These are phyloP conservation scores for Pediacus dermestoides DNA, from an alignment of 2,888 invertebrate species.

Conservation along the genomic window DNA sequence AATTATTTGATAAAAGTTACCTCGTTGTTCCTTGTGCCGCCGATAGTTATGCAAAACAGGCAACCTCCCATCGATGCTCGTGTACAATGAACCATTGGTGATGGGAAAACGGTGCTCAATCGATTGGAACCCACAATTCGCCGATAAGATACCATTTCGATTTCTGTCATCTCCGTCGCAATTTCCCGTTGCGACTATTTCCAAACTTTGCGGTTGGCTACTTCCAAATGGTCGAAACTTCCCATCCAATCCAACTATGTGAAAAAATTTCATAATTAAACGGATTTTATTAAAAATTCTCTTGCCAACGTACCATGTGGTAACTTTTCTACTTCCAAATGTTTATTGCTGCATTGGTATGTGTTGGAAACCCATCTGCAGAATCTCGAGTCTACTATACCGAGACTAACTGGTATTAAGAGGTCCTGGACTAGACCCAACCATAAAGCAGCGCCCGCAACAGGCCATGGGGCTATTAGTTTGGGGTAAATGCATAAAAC, in stretches of 20 bases:
- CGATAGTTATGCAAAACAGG: conserved; percentile 54
- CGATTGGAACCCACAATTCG: conserved; percentile 43
- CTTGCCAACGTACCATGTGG: conserved; percentile 47
- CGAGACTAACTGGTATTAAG: conserved; percentile 56
- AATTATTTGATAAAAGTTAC: too few relatives aligned
- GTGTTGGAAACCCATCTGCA: conserved; percentile 55
- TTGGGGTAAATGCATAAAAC: conserved; percentile 53
- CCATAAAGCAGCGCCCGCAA: conserved; percentile 56
- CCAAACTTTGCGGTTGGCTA: conserved; percentile 47
- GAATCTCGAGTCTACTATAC: conserved; percentile 57
- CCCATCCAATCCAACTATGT: conserved; percentile 56
- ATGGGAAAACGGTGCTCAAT: conserved; percentile 57
- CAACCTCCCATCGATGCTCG: conserved; percentile 52
- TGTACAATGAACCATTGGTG: conserved; percentile 58
- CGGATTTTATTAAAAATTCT: not conserved
- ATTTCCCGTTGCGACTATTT: conserved; percentile 36
- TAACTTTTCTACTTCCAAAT: conserved; percentile 46
- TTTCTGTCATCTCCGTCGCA: conserved; percentile 41
- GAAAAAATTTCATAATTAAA: too few relatives aligned
- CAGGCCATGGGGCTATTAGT: conserved; percentile 53
- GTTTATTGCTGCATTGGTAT: conserved; percentile 47
- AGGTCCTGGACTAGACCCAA: conserved; percentile 56
- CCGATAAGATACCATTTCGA: conserved; percentile 24
- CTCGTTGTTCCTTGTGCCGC: conserved; percentile 44
- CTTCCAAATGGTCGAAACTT: conserved; percentile 57